Evolutionary conservation across 1,140 invertebrate species (phyloP).

Genomic region (Tetraneura akinire): DNA sequence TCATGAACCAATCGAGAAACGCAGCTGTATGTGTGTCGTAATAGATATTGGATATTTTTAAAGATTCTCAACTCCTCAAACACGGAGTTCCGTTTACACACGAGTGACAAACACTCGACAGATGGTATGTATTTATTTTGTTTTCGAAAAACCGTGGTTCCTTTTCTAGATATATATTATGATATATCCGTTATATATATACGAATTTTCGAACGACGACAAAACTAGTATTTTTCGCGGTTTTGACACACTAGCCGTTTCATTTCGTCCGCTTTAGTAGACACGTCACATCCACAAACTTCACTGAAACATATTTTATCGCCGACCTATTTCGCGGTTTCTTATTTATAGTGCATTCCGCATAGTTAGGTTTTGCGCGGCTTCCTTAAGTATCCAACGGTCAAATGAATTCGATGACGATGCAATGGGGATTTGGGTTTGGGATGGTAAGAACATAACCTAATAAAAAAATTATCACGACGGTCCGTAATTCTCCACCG

Average conservation of each 20-base stretch:
- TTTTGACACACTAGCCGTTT: neutral
- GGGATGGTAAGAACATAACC: neutral
- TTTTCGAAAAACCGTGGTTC: neutral
- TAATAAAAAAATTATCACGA: constrained; percentile 4
- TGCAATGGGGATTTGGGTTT: too few species aligned
- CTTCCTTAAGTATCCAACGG: neutral
- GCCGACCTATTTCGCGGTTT: neutral
- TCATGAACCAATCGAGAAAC: too few species aligned
- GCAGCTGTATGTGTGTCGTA: too few species aligned
- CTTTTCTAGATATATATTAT: neutral
- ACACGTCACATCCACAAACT: neutral
- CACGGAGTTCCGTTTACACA: neutral
- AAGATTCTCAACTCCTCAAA: neutral
- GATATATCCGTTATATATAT: too few species aligned
- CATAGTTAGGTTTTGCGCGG: neutral
- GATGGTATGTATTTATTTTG: neutral
- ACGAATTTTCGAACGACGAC: neutral
- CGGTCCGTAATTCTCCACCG: neutral
- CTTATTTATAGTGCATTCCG: neutral
- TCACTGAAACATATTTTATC: neutral
- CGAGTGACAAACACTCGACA: neutral
- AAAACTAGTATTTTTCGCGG: neutral
- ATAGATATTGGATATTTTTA: neutral
- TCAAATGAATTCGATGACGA: neutral
- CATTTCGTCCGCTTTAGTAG: neutral